Evolutionary conservation across 1,140 invertebrate genomes (phyloP).

Genomic region (Microplitis demolitor): DNA sequence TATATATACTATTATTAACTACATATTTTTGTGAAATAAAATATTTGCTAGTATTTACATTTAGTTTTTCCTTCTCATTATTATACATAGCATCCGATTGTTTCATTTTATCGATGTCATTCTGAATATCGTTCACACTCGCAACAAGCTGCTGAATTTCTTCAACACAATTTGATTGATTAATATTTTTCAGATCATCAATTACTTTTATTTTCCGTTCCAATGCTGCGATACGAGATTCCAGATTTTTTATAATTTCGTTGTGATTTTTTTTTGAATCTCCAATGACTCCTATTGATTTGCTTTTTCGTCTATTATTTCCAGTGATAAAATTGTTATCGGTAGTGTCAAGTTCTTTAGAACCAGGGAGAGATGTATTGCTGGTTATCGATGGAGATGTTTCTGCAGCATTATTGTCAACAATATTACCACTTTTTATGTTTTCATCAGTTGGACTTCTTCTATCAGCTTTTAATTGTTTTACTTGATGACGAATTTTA

Average conservation of each 20-base stretch:
- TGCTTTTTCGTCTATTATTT: background rate
- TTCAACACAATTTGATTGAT: background rate
- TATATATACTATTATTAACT: background rate
- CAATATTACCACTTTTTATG: no score
- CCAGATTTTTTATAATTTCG: slow-evolving; percentile 37
- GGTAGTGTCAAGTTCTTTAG: no score
- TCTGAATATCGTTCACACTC: slow-evolving; percentile 49
- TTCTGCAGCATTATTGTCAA: no score
- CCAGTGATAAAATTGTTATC: no score
- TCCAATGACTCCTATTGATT: slow-evolving; percentile 26
- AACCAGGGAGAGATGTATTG: no score
- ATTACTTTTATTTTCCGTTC: slow-evolving; percentile 39
- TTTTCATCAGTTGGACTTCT: background rate
- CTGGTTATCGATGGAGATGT: no score
- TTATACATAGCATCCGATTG: slow-evolving; percentile 43
- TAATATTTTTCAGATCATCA: slow-evolving; percentile 19
- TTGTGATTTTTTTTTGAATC: slow-evolving; percentile 39
- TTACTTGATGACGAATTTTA: background rate
- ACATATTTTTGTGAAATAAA: background rate
- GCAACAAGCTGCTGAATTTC: slow-evolving; percentile 40
- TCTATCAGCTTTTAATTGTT: background rate
- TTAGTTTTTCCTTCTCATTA: slow-evolving; percentile 47
- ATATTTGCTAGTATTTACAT: slow-evolving; percentile 22
- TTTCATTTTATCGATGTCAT: slow-evolving; percentile 49
- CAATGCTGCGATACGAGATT: slow-evolving; percentile 38